phyloP scores from a whole-genome alignment of 2,113 vertebrate genomes.

The Trogon melanurus region DNA sequence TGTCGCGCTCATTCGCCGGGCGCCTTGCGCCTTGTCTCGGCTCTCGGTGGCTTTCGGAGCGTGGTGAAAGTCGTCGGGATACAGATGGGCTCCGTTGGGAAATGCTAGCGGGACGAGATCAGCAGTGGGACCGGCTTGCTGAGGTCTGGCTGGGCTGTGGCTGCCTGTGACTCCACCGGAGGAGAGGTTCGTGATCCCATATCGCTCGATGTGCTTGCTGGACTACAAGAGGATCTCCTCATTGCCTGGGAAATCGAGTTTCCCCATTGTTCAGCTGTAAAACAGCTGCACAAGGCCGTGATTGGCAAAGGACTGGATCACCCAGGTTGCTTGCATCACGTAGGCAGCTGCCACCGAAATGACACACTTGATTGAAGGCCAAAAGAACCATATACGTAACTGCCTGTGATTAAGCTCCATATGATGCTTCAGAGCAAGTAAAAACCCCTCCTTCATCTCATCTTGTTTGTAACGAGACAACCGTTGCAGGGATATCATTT shows the following conservation, averaged over 20 bases:
- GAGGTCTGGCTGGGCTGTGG: not conserved
- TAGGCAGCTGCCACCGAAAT: conserved; percentile 68
- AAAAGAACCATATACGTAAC: conserved; percentile 67
- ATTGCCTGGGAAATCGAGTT: not conserved
- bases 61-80: not conserved
- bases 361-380: conserved; percentile 69
- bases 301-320: conserved; percentile 32
- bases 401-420: conserved; percentile 68
- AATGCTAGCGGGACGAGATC: not conserved
- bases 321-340: conserved; percentile 58
- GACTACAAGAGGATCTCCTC: not conserved
- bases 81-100: not conserved
- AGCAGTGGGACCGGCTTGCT: not conserved
- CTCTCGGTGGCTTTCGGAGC: not conserved
- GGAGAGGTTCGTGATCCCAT: not conserved
- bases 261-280: not conserved
- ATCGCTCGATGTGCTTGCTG: not conserved
- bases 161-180: not conserved
- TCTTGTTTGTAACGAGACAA: conserved; percentile 46
- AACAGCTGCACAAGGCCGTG: conserved; percentile 24
- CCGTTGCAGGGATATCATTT: conserved; percentile 44
- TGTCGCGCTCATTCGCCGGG: not conserved
- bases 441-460: conserved; percentile 60
- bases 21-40: not conserved
- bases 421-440: conserved; percentile 66